A percentile compares a stretch with the other conserved stretches of the same genome.
These are phyloP conservation scores for Smittia aterrima DNA, from an alignment of 2,888 invertebrate genomes.

Conservation along the genomic window DNA sequence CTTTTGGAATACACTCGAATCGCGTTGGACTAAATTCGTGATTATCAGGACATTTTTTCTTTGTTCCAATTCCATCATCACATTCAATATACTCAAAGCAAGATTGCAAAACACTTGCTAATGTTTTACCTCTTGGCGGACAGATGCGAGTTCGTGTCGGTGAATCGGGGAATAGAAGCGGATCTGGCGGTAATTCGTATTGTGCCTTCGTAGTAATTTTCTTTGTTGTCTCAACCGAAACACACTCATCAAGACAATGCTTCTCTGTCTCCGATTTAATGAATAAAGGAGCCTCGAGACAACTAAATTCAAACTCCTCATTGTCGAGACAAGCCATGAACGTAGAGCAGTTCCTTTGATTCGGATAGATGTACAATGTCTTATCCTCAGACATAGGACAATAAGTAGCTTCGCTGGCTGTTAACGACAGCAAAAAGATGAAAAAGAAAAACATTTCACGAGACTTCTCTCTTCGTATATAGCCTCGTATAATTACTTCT, in stretches of 20 bases:
- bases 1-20: not conserved
- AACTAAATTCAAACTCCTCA: constrained; percentile 22
- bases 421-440: not conserved
- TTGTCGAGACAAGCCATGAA: constrained; percentile 1
- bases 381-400: not conserved
- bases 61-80: constrained; percentile 27
- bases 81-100: constrained; percentile 28
- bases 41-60: not conserved
- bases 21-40: not conserved
- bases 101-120: not conserved
- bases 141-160: constrained; percentile 3
- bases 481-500: not conserved
- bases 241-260: constrained; percentile 10
- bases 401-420: not conserved
- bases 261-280: not conserved
- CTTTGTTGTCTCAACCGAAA: not conserved
- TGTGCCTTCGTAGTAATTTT: not conserved
- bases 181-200: not conserved
- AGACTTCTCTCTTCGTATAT: not conserved
- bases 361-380: constrained; percentile 36
- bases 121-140: not conserved
- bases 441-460: constrained; percentile 16
- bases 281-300: constrained; percentile 16
- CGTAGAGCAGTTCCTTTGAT: constrained; percentile 19
- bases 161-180: not conserved